A percentile compares a stretch with the other conserved stretches of the same genome.
These are phyloP conservation scores for Macaca nemestrina DNA, from an alignment of 2,113 vertebrate genomes.

Conservation along the genomic window DNA sequence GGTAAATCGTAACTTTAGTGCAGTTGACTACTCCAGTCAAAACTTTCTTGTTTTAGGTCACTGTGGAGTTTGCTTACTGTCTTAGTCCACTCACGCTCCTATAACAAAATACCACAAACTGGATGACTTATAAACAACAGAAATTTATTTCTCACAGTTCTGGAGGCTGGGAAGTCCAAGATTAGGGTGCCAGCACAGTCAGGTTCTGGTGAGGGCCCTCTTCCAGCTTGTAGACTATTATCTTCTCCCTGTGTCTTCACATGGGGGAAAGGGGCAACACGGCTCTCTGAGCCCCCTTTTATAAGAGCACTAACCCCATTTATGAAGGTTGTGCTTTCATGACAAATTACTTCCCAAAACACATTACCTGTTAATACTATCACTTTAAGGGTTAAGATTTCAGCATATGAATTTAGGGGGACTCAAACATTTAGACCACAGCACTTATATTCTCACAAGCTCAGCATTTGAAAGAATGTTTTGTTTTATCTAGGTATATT, in stretches of 20 bases:
- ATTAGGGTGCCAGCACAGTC: neutral
- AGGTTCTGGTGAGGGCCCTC: neutral
- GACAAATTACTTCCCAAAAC: neutral
- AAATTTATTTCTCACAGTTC: neutral
- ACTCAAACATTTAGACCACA: neutral
- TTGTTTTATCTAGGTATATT: neutral
- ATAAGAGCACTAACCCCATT: neutral
- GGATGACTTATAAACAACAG: neutral
- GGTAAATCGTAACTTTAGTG: neutral
- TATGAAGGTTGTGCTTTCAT: neutral
- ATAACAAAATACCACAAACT: neutral
- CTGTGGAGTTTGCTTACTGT: neutral
- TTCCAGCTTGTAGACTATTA: no score
- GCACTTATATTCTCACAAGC: neutral
- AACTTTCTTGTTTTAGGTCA: neutral
- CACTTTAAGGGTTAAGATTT: neutral
- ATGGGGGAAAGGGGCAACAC: neutral
- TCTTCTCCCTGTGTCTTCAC: neutral
- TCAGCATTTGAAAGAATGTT: neutral
- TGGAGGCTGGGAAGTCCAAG: neutral
- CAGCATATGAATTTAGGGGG: neutral
- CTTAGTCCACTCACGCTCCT: neutral
- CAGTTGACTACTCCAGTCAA: neutral
- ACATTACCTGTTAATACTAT: neutral
- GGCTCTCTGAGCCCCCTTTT: neutral